Conservation (phyloP, 2,888 invertebrate species). For the Rhingia campestris region DNA sequence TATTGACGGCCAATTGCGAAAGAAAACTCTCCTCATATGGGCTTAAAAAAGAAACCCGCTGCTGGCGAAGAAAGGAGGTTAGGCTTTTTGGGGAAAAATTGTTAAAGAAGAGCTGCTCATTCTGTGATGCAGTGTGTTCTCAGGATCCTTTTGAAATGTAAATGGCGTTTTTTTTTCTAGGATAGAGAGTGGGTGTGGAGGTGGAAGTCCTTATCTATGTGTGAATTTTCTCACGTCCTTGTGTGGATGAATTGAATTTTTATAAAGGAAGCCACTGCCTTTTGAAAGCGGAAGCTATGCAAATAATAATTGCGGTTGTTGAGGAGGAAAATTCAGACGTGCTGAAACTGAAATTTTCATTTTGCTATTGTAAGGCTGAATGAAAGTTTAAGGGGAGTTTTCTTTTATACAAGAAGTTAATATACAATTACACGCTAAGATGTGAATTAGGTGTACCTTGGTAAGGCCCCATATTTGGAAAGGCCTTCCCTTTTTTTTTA, state of each 20-base stretch:
- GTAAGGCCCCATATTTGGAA: too few species aligned
- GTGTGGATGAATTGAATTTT: conserved; percentile 41
- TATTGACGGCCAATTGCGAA: conserved; percentile 53
- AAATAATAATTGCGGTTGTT: conserved; percentile 42
- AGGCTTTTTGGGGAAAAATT: conserved; percentile 5
- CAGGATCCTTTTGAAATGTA: conserved; percentile 67
- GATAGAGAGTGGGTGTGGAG: conserved; percentile 1
- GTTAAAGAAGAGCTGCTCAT: conserved; percentile 21
- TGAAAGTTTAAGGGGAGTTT: too few species aligned
- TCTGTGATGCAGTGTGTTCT: conserved; percentile 10
- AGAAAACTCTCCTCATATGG: conserved; percentile 43
- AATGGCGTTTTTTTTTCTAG: conserved; percentile 41
- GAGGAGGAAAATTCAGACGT: conserved; percentile 10
- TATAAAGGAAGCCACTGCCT: conserved; percentile 22
- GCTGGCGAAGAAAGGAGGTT: not conserved
- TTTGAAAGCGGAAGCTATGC: conserved; percentile 16
- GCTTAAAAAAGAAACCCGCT: conserved; percentile 7
- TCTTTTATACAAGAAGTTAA: too few species aligned
- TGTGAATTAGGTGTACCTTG: too few species aligned
- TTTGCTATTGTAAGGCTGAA: not conserved
- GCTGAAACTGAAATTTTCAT: not conserved
- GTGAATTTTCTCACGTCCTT: conserved; percentile 67
- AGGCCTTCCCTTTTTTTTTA: too few species aligned
- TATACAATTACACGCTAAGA: too few species aligned
- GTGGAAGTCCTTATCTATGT: conserved; percentile 38